Percentiles rank a stretch among this genome's conserved stretches.
Evolutionary conservation across 2,888 invertebrate species (phyloP).

Genomic region (Uropetala carovei): DNA sequence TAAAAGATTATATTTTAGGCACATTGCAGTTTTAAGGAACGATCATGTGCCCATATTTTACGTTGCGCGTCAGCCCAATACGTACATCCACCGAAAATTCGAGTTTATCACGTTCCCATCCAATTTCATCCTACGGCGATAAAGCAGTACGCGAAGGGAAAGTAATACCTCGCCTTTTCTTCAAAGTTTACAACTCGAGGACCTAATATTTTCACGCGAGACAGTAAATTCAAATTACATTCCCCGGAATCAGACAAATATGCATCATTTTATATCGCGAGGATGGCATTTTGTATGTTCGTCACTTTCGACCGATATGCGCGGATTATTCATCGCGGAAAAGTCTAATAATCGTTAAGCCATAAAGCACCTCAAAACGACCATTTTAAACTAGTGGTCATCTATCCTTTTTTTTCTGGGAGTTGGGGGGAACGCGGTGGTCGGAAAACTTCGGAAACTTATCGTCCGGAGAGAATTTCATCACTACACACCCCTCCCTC

Average conservation of each 20-base stretch:
- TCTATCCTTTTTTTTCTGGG: neutral
- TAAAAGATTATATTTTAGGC: no score
- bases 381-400: neutral
- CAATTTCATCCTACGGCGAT: no score
- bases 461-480: constrained; percentile 24
- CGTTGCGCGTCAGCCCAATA: no score
- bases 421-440: neutral
- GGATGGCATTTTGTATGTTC: neutral
- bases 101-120: no score
- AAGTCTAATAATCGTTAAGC: neutral
- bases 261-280: neutral
- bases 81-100: no score
- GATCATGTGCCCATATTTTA: no score
- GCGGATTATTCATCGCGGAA: neutral
- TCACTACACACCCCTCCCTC: neutral
- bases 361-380: neutral
- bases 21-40: no score
- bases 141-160: no score
- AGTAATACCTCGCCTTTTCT: no score
- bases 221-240: neutral
- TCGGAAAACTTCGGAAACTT: neutral
- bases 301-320: neutral
- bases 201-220: neutral
- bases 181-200: no score
- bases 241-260: neutral